phyloP scores from a whole-genome alignment of 2,797 vertebrate species.

The Argentina silus region DNA sequence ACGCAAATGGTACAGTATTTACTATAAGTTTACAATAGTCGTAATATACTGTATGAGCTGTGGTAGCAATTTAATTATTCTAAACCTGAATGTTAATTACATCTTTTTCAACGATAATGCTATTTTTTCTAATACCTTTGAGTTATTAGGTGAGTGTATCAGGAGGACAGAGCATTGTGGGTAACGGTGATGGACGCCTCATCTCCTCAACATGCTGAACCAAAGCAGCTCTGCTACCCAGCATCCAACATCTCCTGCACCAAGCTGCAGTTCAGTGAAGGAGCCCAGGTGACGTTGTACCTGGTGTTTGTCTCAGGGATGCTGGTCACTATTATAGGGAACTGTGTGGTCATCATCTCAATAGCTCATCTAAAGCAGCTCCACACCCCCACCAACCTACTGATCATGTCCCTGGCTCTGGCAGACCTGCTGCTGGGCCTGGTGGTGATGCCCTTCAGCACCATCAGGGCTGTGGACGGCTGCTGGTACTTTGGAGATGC shows the following conservation, averaged over 20 bases:
- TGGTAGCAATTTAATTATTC: too few species aligned
- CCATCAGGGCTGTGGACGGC: conserved; percentile 64
- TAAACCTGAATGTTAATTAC: too few species aligned
- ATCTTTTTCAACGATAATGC: too few species aligned
- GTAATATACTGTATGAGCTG: too few species aligned
- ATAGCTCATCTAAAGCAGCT: conserved; percentile 46
- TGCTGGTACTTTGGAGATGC: conserved; percentile 74
- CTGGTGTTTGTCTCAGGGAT: neutral
- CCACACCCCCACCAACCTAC: conserved; percentile 38
- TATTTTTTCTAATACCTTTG: too few species aligned
- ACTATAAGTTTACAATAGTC: too few species aligned
- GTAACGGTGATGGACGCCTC: neutral
- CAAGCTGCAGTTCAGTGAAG: conserved; percentile 27
- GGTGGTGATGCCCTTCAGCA: conserved; percentile 45
- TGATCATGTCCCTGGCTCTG: conserved; percentile 37
- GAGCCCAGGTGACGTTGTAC: neutral
- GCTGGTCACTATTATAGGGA: conserved; percentile 38
- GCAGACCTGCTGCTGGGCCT: conserved; percentile 35
- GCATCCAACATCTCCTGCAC: conserved; percentile 54
- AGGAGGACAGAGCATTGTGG: neutral
- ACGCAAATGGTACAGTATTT: too few species aligned
- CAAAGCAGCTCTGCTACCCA: conserved; percentile 54
- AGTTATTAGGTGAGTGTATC: too few species aligned
- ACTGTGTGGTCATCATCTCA: conserved; percentile 43
- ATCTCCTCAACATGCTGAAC: conserved; percentile 10